Evolutionary conservation across 2,797 vertebrate species (phyloP).

Genomic region (Enteromius argenteus): DNA sequence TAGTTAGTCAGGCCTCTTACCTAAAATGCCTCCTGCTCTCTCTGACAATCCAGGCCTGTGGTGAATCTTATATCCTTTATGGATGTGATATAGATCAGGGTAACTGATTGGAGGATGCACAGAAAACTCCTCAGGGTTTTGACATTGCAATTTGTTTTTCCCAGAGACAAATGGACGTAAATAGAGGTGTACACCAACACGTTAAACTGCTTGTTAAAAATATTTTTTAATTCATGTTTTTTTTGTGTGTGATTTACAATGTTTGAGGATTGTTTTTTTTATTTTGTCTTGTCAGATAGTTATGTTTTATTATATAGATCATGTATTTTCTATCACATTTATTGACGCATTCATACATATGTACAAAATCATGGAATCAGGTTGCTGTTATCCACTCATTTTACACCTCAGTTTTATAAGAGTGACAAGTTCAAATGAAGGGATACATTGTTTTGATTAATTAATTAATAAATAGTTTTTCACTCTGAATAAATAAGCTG

Average conservation of each 20-base stretch:
- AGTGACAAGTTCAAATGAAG: too few relatives aligned
- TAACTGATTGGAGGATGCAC: constrained; percentile 27
- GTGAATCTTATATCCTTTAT: constrained; percentile 20
- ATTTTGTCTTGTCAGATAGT: too few relatives aligned
- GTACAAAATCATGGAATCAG: too few relatives aligned
- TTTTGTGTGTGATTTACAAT: too few relatives aligned
- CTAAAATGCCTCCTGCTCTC: not conserved
- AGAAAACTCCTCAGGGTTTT: constrained; percentile 10
- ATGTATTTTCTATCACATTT: too few relatives aligned
- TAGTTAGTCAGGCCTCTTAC: constrained; percentile 22
- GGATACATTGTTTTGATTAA: not conserved
- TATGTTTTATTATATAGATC: too few relatives aligned
- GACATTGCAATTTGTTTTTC: not conserved
- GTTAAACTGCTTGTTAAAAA: not conserved
- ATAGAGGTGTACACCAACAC: not conserved
- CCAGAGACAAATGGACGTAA: not conserved
- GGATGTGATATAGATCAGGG: constrained; percentile 11
- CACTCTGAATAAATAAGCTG: not conserved
- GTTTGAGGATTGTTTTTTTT: not conserved
- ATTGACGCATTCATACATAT: too few relatives aligned
- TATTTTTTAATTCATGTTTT: not conserved
- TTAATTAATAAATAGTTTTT: not conserved
- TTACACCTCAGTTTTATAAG: too few relatives aligned
- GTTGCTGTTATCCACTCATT: too few relatives aligned
- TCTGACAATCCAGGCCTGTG: not conserved